Evolutionary conservation across 2,888 invertebrate species (phyloP).

Genomic region (Graphium colonna): DNA sequence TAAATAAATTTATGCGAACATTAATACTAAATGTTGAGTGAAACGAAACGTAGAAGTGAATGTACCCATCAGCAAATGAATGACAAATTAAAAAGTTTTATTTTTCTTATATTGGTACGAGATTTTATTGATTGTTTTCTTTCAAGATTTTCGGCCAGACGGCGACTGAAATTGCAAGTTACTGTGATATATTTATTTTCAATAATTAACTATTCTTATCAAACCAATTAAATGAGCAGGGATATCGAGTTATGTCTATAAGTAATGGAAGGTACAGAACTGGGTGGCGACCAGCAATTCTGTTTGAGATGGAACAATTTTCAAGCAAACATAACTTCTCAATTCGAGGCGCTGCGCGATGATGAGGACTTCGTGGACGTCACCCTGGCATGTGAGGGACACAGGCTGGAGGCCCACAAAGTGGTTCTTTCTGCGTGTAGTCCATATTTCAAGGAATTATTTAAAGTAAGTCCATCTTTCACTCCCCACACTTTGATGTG

Average conservation of each 20-base stretch:
- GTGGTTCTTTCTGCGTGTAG: constrained; percentile 92
- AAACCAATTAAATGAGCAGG: constrained; percentile 79
- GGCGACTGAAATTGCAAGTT: constrained; percentile 80
- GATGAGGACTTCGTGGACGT: constrained; percentile 94
- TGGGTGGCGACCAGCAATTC: constrained; percentile 89
- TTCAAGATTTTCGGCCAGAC: constrained; percentile 81
- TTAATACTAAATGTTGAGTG: constrained; percentile 35
- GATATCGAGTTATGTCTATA: constrained; percentile 80
- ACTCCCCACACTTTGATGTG: constrained; percentile 79
- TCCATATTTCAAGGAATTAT: constrained; percentile 92
- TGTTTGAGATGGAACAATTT: constrained; percentile 95
- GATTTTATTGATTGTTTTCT: constrained; percentile 82
- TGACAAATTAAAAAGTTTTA: constrained; percentile 81
- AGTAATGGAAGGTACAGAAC: constrained; percentile 81
- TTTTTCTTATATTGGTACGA: constrained; percentile 80
- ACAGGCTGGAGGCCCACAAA: constrained; percentile 91
- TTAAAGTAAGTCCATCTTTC: constrained; percentile 86
- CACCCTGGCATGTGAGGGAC: constrained; percentile 91
- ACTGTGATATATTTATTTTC: constrained; percentile 81
- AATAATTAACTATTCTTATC: constrained; percentile 78
- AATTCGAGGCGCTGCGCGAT: constrained; percentile 90
- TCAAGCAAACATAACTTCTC: constrained; percentile 92
- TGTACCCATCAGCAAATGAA: constrained; percentile 73
- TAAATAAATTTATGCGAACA: no score
- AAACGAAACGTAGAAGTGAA: constrained; percentile 76